phyloP scores from a whole-genome alignment of 2,113 vertebrate genomes.

The Laticauda laticaudata region DNA sequence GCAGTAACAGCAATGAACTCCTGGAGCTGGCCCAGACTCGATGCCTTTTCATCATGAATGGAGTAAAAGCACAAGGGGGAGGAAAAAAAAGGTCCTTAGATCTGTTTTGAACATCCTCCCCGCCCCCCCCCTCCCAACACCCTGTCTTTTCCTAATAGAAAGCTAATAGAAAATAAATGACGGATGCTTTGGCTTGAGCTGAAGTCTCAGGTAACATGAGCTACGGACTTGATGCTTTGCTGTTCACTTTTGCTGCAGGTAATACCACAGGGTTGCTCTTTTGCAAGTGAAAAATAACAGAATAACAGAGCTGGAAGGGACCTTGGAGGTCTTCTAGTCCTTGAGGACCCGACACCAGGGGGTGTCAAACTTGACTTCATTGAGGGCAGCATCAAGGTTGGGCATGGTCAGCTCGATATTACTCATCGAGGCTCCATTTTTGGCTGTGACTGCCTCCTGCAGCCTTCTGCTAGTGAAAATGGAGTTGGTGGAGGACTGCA shows the following conservation, averaged over 20 bases:
- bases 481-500: too few species aligned
- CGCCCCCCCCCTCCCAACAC: background rate
- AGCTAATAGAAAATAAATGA: slow-evolving; percentile 47
- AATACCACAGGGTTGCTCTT: background rate
- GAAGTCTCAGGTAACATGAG: slow-evolving; percentile 40
- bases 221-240: slow-evolving; percentile 33
- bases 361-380: too few species aligned
- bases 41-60: background rate
- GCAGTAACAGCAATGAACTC: background rate
- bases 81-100: slow-evolving; percentile 1
- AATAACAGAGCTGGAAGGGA: background rate
- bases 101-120: background rate
- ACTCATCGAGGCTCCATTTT: too few species aligned
- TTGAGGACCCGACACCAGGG: background rate
- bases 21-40: slow-evolving; percentile 16
- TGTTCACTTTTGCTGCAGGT: background rate
- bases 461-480: too few species aligned
- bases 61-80: background rate
- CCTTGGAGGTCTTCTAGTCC: background rate
- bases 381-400: too few species aligned
- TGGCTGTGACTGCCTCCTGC: too few species aligned
- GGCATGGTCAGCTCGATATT: too few species aligned
- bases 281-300: slow-evolving; percentile 17
- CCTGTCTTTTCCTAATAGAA: slow-evolving; percentile 22
- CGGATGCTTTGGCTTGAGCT: slow-evolving; percentile 45